Evolutionary conservation across 1,140 invertebrate species (phyloP).

Genomic region (Trypoxylus dichotomus): DNA sequence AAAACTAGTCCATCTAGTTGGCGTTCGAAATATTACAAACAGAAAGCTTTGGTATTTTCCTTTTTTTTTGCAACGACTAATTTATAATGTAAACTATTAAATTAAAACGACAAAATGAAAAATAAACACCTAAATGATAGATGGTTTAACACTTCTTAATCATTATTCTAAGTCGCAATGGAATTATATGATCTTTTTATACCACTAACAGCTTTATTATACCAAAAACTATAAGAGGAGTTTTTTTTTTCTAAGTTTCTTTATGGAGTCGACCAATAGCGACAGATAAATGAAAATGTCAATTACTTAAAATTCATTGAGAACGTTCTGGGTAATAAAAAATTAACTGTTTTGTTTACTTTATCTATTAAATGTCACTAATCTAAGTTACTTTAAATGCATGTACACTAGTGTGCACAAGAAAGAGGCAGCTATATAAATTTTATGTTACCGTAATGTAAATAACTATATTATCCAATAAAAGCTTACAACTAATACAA

Average conservation of each 20-base stretch:
- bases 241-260: background rate
- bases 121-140: background rate
- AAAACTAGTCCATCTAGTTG: background rate
- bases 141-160: background rate
- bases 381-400: too few species aligned
- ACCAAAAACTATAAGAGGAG: background rate
- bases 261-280: background rate
- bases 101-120: background rate
- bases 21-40: background rate
- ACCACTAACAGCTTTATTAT: background rate
- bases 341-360: conserved; percentile 7
- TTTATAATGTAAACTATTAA: background rate
- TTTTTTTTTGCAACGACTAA: background rate
- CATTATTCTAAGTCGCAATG: background rate
- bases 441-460: too few species aligned
- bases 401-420: too few species aligned
- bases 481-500: too few species aligned
- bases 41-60: background rate
- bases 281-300: background rate
- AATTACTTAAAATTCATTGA: background rate
- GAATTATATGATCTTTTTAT: background rate
- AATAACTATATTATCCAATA: too few species aligned
- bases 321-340: background rate
- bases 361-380: background rate
- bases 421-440: too few species aligned